Percentiles rank a stretch among this genome's conserved stretches.
Conservation (phyloP, 2,113 vertebrate genomes). For the Cygnus buccinator region DNA sequence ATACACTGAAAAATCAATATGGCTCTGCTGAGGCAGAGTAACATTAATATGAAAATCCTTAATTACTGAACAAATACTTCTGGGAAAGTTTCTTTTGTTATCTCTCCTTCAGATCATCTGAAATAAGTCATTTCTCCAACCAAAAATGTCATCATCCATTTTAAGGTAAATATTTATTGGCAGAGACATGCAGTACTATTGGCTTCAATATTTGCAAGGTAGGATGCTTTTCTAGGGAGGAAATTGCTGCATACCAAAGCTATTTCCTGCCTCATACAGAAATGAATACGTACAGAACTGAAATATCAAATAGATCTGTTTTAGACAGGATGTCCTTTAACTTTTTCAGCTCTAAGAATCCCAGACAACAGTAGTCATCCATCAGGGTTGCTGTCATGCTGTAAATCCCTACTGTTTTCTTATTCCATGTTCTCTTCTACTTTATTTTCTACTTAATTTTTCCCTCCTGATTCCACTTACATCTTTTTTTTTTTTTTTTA, state of each 20-base stretch:
- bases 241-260: slow-evolving; percentile 34
- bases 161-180: background rate
- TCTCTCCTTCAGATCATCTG: background rate
- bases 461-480: background rate
- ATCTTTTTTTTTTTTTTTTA: background rate
- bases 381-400: background rate
- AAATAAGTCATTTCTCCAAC: background rate
- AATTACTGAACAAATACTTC: background rate
- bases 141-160: background rate
- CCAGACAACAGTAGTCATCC: background rate
- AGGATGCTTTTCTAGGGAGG: background rate
- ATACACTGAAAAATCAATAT: background rate
- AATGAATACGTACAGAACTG: background rate
- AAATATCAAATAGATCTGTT: background rate
- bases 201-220: background rate
- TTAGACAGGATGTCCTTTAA: background rate
- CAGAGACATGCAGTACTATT: background rate
- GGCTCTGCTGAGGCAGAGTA: background rate
- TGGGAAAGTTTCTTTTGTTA: background rate
- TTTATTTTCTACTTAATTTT: background rate
- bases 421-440: background rate
- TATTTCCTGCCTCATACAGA: slow-evolving; percentile 7
- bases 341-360: background rate
- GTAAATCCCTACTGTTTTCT: background rate
- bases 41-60: background rate